Evolutionary conservation across 2,797 vertebrate species (phyloP).

Genomic region (Labroides dimidiatus): DNA sequence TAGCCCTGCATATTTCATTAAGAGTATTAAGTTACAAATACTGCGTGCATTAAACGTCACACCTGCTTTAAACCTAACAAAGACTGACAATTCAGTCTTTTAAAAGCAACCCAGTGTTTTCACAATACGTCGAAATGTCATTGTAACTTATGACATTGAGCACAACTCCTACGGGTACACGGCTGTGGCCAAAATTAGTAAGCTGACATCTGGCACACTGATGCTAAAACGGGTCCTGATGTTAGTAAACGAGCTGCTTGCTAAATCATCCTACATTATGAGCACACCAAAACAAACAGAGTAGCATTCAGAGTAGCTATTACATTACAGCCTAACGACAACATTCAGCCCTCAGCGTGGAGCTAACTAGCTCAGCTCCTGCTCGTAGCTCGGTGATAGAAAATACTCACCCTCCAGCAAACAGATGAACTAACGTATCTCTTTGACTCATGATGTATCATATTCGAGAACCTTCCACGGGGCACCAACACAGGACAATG

Average conservation of each 20-base stretch:
- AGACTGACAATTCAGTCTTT: neutral
- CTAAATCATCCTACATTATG: accelerated
- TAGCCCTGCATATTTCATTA: too few species aligned
- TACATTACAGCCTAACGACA: slow-evolving; percentile 2
- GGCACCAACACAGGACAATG: slow-evolving; percentile 46
- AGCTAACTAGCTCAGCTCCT: slow-evolving; percentile 37
- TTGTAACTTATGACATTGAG: slow-evolving; percentile 55
- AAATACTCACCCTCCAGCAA: slow-evolving; percentile 94
- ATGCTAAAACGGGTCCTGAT: neutral
- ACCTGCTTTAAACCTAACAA: too few species aligned
- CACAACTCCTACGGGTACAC: slow-evolving; percentile 5
- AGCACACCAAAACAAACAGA: neutral
- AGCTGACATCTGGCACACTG: slow-evolving; percentile 4
- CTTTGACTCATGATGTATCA: slow-evolving; percentile 97
- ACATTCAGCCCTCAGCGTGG: slow-evolving; percentile 18
- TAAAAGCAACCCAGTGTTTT: slow-evolving; percentile 27
- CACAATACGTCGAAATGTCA: slow-evolving; percentile 36
- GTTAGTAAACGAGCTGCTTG: neutral
- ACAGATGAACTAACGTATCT: slow-evolving; percentile 97
- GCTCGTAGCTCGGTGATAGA: slow-evolving; percentile 1
- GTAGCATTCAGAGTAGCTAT: neutral
- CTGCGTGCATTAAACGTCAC: neutral
- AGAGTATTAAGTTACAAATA: neutral
- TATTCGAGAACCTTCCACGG: slow-evolving; percentile 85
- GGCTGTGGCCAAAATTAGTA: neutral